phyloP scores from a whole-genome alignment of 2,888 invertebrate genomes.

The Apodemia zela region DNA sequence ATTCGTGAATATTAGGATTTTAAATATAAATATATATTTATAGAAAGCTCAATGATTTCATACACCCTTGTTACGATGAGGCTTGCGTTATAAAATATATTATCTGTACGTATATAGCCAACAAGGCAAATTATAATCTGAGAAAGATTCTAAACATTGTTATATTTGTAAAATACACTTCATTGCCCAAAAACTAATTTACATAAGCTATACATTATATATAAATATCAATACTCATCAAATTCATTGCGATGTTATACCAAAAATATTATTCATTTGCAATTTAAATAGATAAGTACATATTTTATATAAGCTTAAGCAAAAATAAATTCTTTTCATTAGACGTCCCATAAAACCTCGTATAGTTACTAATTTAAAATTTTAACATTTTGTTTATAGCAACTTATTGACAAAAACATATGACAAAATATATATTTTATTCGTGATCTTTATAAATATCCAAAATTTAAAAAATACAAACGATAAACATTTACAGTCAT shows the following conservation, averaged over 20 bases:
- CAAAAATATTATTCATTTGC: conserved; percentile 74
- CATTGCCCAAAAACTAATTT: conserved; percentile 54
- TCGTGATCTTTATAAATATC: too few species aligned
- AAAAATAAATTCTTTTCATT: conserved; percentile 75
- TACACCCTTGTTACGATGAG: conserved; percentile 67
- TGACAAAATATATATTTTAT: too few species aligned
- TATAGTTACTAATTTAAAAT: background rate
- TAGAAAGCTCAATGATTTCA: conserved; percentile 73
- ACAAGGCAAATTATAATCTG: conserved; percentile 37
- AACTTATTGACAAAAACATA: background rate
- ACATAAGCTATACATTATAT: conserved; percentile 49
- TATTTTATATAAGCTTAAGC: conserved; percentile 74
- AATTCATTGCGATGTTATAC: conserved; percentile 63
- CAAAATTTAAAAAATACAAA: too few species aligned
- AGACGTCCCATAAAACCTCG: conserved; percentile 21
- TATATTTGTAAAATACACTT: conserved; percentile 38
- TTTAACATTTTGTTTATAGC: background rate
- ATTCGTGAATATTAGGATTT: conserved; percentile 39
- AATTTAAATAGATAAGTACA: conserved; percentile 50
- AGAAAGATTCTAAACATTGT: conserved; percentile 32
- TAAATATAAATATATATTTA: conserved; percentile 56
- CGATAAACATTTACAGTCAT: too few species aligned
- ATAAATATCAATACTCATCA: conserved; percentile 36
- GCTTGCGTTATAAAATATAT: conserved; percentile 43
- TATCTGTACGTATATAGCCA: conserved; percentile 34